Evolutionary conservation across 2,888 invertebrate genomes (phyloP), one percentile per base, ranked within the genome.

Genomic region (Gordius sp.): DNA sequence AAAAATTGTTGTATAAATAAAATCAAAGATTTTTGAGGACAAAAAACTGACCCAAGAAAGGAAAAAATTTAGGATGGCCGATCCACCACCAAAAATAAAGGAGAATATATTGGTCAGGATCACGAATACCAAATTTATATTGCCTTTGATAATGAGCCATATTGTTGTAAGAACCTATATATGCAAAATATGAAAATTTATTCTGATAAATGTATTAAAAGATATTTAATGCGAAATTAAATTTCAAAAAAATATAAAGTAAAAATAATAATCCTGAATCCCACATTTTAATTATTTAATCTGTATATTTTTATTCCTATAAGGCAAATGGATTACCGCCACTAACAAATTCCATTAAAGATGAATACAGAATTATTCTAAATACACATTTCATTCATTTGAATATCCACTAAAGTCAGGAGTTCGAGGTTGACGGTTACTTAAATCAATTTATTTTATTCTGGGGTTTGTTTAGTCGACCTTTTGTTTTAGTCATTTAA

Each of bases 61-160:
- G 16, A 26, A 57, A 4, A 23, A 57, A 26, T 41, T 47, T 4
- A 47, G 47, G 47, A 47, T 8, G 20, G 47, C 47, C 8, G 47
- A 18, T 13, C 47, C 47, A 20, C 47, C 47, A 20, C 47, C 47
- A 20, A 47, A 47, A 4, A 47, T 8, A 47, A 47, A 47, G 47
- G 16, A 13, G 4, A 8, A 47, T 4, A 20, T 47, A 47, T 47
- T 47, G 16, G 47, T 18, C 4, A 20, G 20, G 4, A 47, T 8
- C 23, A 20, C 20, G 20, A 47, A n/a, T 4, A 47, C 47, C 4
- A 47, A 4, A 20, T 20, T 47, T 8, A 47, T 47, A 23, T 47
- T 47, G 47, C 47, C 20, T 47, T 47, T 47, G 8, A 47, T 47
- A 20, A 47, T 47, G 16, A 47, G 16, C 47, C 47, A 47, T 47